These are phyloP conservation scores for Charaxes varanes DNA, from an alignment of 1,140 invertebrate species.

Conservation along the genomic window DNA sequence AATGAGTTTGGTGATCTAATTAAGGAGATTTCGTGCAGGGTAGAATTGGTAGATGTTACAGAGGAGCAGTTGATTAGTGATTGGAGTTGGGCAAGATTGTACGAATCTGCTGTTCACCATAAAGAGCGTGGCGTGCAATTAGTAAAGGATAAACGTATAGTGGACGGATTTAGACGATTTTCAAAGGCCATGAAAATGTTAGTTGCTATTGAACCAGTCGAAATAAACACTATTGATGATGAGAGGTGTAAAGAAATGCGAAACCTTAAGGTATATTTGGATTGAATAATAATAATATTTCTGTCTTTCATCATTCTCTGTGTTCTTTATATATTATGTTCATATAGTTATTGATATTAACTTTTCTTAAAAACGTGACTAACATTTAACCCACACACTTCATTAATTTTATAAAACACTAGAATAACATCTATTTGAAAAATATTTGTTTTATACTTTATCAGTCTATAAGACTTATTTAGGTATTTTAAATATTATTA, in stretches of 20 bases:
- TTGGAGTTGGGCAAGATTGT: conserved; percentile 54
- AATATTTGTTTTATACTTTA: too few species aligned
- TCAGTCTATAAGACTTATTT: too few species aligned
- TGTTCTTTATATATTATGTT: too few species aligned
- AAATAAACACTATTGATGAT: conserved; percentile 55
- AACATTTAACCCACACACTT: too few species aligned
- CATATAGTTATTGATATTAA: too few species aligned
- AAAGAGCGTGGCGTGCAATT: conserved; percentile 54
- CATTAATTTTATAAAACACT: too few species aligned
- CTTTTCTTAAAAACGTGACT: too few species aligned
- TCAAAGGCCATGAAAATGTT: conserved; percentile 80
- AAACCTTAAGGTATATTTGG: conserved; percentile 52
- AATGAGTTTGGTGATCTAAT: conserved; percentile 32
- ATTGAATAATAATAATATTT: too few species aligned
- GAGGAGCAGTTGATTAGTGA: conserved; percentile 60
- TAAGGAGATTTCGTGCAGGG: conserved; percentile 44
- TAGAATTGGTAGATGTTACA: conserved; percentile 47
- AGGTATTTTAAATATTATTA: too few species aligned
- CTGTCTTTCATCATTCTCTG: too few species aligned
- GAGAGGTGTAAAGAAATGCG: conserved; percentile 66
- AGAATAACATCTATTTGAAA: too few species aligned
- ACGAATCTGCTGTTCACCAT: conserved; percentile 45
- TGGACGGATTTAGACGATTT: conserved; percentile 66
- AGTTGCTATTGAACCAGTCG: conserved; percentile 76
- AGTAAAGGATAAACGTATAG: conserved; percentile 44